Percentiles rank a stretch among this genome's conserved stretches.
phyloP scores from a whole-genome alignment of 2,797 vertebrate genomes.

The Mycteria americana region DNA sequence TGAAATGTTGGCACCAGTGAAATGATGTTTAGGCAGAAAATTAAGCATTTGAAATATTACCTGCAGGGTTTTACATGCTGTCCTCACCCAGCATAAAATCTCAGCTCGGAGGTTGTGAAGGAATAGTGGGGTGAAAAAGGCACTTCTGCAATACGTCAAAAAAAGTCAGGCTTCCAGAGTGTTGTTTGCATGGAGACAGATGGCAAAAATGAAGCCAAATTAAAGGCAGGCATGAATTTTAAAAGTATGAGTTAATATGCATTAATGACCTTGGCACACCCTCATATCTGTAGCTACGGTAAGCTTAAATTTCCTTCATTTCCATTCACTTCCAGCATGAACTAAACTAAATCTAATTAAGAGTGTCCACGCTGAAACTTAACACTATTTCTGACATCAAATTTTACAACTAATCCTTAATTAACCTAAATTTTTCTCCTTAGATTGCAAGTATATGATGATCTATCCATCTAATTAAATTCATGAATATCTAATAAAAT shows the following conservation, averaged over 20 bases:
- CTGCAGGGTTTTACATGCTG: not conserved
- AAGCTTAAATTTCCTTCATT: not conserved
- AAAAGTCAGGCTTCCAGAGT: not conserved
- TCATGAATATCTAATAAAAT: not conserved
- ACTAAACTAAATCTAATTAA: not conserved
- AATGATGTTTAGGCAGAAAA: not conserved
- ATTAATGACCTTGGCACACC: not conserved
- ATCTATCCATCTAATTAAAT: not conserved
- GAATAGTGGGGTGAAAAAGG: rapidly evolving
- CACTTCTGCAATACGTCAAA: not conserved
- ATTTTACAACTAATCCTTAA: not conserved
- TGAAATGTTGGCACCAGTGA: not conserved
- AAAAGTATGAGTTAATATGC: not conserved
- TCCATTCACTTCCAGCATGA: not conserved
- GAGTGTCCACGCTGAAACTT: not conserved
- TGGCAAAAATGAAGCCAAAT: not conserved
- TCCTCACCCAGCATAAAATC: not conserved
- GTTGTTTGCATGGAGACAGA: not conserved
- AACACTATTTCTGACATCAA: not conserved
- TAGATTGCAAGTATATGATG: not conserved
- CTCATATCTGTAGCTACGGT: not conserved
- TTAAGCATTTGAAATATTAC: not conserved
- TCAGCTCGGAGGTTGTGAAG: rapidly evolving
- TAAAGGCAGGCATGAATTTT: not conserved
- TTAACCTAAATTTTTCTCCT: not conserved